Evolutionary conservation across 1,140 invertebrate species (phyloP), one percentile per base, ranked within the genome.

Genomic region (Melanaphis sacchari): DNA sequence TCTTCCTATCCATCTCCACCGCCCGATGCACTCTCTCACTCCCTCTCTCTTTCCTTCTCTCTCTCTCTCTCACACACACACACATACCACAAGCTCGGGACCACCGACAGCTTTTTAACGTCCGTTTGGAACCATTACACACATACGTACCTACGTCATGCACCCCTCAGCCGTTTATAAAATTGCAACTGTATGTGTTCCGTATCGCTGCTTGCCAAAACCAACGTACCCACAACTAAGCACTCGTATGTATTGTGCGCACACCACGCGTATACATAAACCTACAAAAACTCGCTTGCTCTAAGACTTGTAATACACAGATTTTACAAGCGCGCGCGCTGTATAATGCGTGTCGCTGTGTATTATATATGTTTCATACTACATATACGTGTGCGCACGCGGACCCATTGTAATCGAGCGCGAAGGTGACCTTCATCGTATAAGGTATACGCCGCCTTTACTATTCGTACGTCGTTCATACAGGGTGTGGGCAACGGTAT

Each of bases 361-460:
- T 49, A 49, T 46, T 49, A 66, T 66, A 66, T n/a, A 59, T 59
- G 11, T 66, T 66, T 59, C 31, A 31, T 66, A 66, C 15, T 15
- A 26, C 15, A 15, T 11, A n/a, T n/a, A n/a, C 59, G 18, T 6
- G 59, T 76, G n/a, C 59, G n/a, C 59, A 5, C 15, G 59, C 59
- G 59, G n/a, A 76, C 59, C 59, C 36, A 76, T 76, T 76, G 59
- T 76, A 76, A 76, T 76, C 59, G 59, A 76, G 59, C 59, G 21
- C 59, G 59, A 76, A 76, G 59, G 59, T 76, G 5, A 76, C 59
- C 59, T 76, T 76, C 59, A n/a, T 76, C 59, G 59, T 76, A 76
- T 76, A 76, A 76, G 59, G 59, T n/a, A 76, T 76, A n/a, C 59
- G n/a, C 31, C 59, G n/a, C 59, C 59, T 76, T 76, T 76, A 76